Conservation (phyloP, 2,888 invertebrate species). For the Ferdinandea cuprea region DNA sequence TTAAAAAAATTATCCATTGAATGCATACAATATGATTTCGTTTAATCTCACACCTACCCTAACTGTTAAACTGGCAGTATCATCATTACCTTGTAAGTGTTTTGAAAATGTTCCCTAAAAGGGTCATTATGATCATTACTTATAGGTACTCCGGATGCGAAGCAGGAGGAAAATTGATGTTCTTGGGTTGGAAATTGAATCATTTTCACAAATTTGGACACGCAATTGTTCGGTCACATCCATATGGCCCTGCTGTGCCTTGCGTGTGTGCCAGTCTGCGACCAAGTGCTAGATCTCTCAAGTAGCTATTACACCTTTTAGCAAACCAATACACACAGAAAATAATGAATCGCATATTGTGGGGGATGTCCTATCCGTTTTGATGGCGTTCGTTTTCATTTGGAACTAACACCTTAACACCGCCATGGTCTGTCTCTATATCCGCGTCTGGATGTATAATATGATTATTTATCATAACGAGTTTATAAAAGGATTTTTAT, state of each 20-base stretch:
- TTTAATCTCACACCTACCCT: not conserved
- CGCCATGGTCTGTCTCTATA: slow-evolving; percentile 27
- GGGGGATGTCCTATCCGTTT: slow-evolving; percentile 25
- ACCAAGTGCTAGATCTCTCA: slow-evolving; percentile 70
- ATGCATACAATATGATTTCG: not conserved
- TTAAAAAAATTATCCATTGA: no score
- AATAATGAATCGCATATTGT: slow-evolving; percentile 6
- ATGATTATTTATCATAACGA: slow-evolving; percentile 75
- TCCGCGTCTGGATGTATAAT: slow-evolving; percentile 48
- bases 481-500: slow-evolving; percentile 74
- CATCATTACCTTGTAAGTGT: slow-evolving; percentile 33
- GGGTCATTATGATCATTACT: slow-evolving; percentile 65
- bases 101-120: slow-evolving; percentile 58
- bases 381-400: slow-evolving; percentile 23
- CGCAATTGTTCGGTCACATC: slow-evolving; percentile 70
- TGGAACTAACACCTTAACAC: slow-evolving; percentile 52
- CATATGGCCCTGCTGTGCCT: slow-evolving; percentile 49
- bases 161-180: slow-evolving; percentile 36
- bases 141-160: slow-evolving; percentile 10
- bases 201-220: slow-evolving; percentile 54
- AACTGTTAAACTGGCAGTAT: slow-evolving; percentile 16
- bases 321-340: slow-evolving; percentile 37
- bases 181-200: slow-evolving; percentile 64
- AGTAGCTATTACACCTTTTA: slow-evolving; percentile 75
- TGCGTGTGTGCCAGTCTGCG: slow-evolving; percentile 49